phyloP scores from a whole-genome alignment of 2,113 vertebrate genomes.

The Lanius ludovicianus region DNA sequence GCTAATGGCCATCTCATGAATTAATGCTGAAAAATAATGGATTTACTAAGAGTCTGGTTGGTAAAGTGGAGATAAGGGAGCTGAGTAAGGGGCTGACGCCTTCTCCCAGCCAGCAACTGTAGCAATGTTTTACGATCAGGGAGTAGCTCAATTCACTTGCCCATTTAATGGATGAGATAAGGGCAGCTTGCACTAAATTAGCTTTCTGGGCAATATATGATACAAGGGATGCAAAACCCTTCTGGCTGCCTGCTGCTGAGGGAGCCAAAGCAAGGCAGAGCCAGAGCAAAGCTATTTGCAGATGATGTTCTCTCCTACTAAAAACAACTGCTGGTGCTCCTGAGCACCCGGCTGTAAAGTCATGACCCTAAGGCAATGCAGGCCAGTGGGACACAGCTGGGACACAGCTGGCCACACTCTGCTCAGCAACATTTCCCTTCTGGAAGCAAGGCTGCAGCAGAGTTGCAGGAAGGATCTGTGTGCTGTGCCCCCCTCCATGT shows the following conservation, averaged over 20 bases:
- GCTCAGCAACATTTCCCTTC: background rate
- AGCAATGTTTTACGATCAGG: background rate
- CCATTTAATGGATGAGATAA: constrained; percentile 37
- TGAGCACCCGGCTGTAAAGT: background rate
- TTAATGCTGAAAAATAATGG: constrained; percentile 32
- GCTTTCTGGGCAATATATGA: background rate
- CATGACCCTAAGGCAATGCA: background rate
- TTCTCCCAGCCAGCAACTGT: background rate
- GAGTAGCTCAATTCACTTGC: constrained; percentile 7
- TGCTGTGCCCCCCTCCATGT: background rate
- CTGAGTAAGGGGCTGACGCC: background rate
- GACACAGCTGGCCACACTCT: background rate
- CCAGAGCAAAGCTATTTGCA: background rate
- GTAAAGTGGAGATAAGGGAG: constrained; percentile 28
- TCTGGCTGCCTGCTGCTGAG: background rate
- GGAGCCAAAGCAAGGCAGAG: background rate
- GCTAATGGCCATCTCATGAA: constrained; percentile 1
- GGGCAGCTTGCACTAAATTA: constrained; percentile 4
- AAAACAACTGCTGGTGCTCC: background rate
- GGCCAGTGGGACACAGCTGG: background rate
- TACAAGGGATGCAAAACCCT: background rate
- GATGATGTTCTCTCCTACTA: background rate
- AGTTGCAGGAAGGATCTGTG: background rate
- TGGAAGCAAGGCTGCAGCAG: background rate
- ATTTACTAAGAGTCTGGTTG: constrained; percentile 6